A percentile compares a stretch with the other conserved stretches of the same genome.
Evolutionary conservation across 2,888 invertebrate genomes (phyloP).

Genomic region (Drosophila atroscutellata): DNA sequence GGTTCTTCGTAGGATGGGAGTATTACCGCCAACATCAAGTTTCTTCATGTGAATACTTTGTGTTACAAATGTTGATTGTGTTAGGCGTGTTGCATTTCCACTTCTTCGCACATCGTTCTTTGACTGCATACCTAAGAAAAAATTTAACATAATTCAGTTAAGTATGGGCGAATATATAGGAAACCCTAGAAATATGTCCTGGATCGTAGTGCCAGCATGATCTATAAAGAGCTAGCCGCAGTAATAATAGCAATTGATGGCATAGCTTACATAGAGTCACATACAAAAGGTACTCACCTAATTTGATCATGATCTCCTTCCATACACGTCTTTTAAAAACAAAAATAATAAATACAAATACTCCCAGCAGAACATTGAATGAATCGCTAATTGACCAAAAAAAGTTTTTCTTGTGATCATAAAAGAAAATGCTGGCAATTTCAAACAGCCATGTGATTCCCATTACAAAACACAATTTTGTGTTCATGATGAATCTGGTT

Average conservation of each 20-base stretch:
- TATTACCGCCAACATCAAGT: constrained; percentile 54
- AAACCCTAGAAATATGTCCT: neutral
- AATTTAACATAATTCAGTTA: neutral
- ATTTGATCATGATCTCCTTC: constrained; percentile 86
- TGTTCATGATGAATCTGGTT: constrained; percentile 89
- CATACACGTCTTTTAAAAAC: constrained; percentile 89
- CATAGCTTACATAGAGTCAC: neutral
- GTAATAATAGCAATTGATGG: neutral
- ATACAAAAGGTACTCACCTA: constrained; percentile 85
- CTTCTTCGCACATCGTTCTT: constrained; percentile 26
- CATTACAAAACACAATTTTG: constrained; percentile 92
- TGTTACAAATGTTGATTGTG: constrained; percentile 69
- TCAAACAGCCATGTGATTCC: constrained; percentile 91
- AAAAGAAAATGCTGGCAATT: constrained; percentile 87
- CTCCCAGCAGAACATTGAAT: constrained; percentile 90
- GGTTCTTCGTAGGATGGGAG: constrained; percentile 3
- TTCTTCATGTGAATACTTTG: constrained; percentile 66
- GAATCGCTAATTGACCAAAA: constrained; percentile 87
- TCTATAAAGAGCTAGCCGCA: neutral
- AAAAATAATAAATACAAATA: constrained; percentile 90
- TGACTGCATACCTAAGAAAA: constrained; percentile 27
- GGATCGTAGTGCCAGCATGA: neutral
- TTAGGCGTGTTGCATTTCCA: constrained; percentile 55
- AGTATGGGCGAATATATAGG: neutral
- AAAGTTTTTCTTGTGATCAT: constrained; percentile 86